These are phyloP conservation scores for Bradynema listronoti DNA, from an alignment of 1,140 invertebrate genomes.

Conservation along the genomic window DNA sequence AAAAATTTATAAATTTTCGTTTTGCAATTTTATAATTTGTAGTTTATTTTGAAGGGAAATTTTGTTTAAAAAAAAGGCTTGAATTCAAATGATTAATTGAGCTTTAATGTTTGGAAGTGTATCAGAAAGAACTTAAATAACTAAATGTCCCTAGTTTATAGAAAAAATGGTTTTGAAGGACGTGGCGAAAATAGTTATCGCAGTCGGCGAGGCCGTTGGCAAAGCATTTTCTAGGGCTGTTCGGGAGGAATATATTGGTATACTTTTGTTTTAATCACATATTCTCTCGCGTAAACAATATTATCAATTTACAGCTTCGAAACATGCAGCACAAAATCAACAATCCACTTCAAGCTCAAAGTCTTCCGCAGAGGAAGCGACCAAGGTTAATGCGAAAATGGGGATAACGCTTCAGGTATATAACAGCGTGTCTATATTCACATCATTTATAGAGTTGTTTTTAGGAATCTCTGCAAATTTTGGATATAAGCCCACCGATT, in stretches of 20 bases:
- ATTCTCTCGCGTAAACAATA: background rate
- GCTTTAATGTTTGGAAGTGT: too few species aligned
- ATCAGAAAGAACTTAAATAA: too few species aligned
- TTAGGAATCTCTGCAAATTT: constrained; percentile 5
- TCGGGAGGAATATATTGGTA: background rate
- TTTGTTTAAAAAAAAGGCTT: too few species aligned
- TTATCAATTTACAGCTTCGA: background rate
- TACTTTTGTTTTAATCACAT: background rate
- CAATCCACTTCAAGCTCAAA: background rate
- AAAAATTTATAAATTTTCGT: too few species aligned
- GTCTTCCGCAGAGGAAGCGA: background rate
- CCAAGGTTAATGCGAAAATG: background rate
- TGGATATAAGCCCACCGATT: background rate
- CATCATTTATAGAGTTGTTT: background rate
- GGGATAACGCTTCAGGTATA: background rate
- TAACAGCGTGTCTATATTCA: background rate
- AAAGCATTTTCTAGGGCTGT: background rate
- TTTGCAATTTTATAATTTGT: too few species aligned
- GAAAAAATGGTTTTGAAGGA: constrained; percentile 1
- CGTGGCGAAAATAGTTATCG: constrained; percentile 1
- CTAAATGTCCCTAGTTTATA: too few species aligned
- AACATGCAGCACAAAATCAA: constrained; percentile 7
- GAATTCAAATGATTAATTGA: too few species aligned
- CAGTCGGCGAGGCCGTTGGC: constrained; percentile 1
- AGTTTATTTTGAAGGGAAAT: too few species aligned